Evolutionary conservation across 2,797 vertebrate species (phyloP).

Genomic region (Myotis planiceps): DNA sequence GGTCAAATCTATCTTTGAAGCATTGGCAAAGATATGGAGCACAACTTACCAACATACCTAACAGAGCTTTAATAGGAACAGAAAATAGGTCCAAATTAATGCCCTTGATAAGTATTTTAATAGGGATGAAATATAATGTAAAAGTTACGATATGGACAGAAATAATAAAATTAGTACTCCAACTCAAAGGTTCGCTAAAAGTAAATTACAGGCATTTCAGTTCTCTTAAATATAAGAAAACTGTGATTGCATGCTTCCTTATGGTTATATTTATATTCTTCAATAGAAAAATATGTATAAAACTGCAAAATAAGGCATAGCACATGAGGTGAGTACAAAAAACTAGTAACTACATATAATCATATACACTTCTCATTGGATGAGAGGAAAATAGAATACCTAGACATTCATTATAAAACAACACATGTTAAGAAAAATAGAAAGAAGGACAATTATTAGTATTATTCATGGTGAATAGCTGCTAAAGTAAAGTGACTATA

Average conservation of each 20-base stretch:
- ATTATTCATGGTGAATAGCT: background rate
- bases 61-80: conserved; percentile 62
- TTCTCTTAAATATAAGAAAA: background rate
- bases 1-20: background rate
- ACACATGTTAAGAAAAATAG: no score
- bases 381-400: background rate
- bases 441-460: no score
- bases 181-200: conserved; percentile 10
- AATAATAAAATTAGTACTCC: conserved; percentile 49
- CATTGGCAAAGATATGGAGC: background rate
- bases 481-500: background rate
- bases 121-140: background rate
- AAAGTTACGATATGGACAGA: conserved; percentile 41
- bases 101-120: conserved; percentile 40
- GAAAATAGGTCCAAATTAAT: conserved; percentile 58
- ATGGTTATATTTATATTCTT: conserved; percentile 8
- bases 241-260: conserved; percentile 1
- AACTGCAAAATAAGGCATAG: conserved; percentile 36
- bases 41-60: conserved; percentile 47
- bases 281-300: background rate
- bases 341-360: background rate
- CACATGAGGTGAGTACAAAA: background rate
- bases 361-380: background rate
- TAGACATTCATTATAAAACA: background rate
- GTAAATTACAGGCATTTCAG: conserved; percentile 15